These are phyloP conservation scores for Danionella dracula DNA, from an alignment of 2,797 vertebrate genomes.

Conservation along the genomic window DNA sequence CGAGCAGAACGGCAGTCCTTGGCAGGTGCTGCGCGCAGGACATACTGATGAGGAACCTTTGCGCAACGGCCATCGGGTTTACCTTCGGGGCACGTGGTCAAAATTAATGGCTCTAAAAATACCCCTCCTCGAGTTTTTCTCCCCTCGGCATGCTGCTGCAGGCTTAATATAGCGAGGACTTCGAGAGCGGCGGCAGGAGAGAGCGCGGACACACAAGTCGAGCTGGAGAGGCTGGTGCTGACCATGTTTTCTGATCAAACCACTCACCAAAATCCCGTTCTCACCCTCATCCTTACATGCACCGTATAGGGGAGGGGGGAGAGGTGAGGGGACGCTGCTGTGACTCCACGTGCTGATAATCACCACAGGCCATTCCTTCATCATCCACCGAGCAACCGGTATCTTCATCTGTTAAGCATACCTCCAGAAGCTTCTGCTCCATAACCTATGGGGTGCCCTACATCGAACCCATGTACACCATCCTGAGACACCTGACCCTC, in stretches of 20 bases:
- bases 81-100: conserved; percentile 84
- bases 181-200: conserved; percentile 54
- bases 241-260: conserved; percentile 74
- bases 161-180: conserved; percentile 86
- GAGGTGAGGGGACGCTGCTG: conserved; percentile 5
- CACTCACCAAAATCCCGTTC: conserved; percentile 62
- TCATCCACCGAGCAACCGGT: too few relatives aligned
- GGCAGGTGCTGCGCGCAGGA: conserved; percentile 68
- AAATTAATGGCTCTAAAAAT: conserved; percentile 88
- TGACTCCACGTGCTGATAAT: too few relatives aligned
- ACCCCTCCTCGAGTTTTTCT: conserved; percentile 83
- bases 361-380: too few relatives aligned
- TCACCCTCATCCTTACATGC: conserved; percentile 69
- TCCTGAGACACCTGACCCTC: too few relatives aligned
- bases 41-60: conserved; percentile 81
- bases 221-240: conserved; percentile 56
- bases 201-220: conserved; percentile 58
- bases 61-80: conserved; percentile 79
- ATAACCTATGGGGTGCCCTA: too few relatives aligned
- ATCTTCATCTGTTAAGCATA: too few relatives aligned
- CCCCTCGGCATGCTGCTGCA: conserved; percentile 78
- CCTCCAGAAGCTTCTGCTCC: too few relatives aligned
- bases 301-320: conserved; percentile 67
- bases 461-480: too few relatives aligned
- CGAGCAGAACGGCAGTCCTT: conserved; percentile 67